phyloP scores from a whole-genome alignment of 2,888 invertebrate species.

The Cryptocephalus moraei region DNA sequence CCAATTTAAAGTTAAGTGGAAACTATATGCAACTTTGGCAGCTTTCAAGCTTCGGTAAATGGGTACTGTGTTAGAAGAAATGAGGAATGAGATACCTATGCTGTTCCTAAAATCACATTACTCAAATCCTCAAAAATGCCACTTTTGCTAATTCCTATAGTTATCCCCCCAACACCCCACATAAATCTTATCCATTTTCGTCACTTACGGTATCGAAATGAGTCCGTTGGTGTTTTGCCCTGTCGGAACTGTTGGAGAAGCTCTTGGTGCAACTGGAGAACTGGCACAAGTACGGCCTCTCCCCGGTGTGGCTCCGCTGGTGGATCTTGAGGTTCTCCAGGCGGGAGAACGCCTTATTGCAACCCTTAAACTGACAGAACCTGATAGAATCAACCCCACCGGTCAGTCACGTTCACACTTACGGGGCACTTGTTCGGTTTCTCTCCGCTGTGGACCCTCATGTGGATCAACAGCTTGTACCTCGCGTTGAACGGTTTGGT shows the following conservation, averaged over 20 bases:
- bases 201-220: conserved; percentile 87
- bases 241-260: conserved; percentile 96
- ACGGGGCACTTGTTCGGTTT: conserved; percentile 97
- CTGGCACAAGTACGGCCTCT: conserved; percentile 91
- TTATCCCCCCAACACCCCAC: no score
- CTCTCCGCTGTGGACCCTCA: conserved; percentile 96
- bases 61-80: no score
- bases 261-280: conserved; percentile 88
- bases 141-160: no score
- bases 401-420: conserved; percentile 46
- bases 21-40: no score
- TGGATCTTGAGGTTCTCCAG: conserved; percentile 98
- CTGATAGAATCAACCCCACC: background rate
- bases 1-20: no score
- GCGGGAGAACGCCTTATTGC: conserved; percentile 91
- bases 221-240: conserved; percentile 97
- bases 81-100: no score
- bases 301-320: conserved; percentile 90
- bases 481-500: conserved; percentile 93
- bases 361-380: conserved; percentile 74
- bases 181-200: no score
- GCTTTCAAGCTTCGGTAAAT: no score
- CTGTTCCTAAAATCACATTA: no score
- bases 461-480: conserved; percentile 93
- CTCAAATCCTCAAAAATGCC: no score